Evolutionary conservation across 2,797 vertebrate genomes (phyloP), one percentile per base, ranked within the genome.

Genomic region (Rallus crepitans): DNA sequence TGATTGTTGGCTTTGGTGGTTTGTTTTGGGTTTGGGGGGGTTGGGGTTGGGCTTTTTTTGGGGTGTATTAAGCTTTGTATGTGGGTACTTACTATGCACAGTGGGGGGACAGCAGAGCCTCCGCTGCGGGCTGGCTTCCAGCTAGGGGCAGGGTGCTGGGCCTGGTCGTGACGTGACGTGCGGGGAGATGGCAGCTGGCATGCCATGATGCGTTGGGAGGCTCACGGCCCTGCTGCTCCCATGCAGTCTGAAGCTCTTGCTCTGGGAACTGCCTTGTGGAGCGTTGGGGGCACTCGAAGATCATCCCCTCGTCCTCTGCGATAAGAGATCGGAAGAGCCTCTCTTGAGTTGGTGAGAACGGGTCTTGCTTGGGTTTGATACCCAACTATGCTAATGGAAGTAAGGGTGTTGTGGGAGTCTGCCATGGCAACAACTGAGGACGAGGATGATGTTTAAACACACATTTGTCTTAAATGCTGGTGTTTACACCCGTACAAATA

Each of bases 401-500:
- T 48, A 68, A 87, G 53, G 59, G 82, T 65, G n/a, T 39, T 80
- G 30, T 86, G n/a, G n/a, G n/a, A n/a, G n/a, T n/a, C n/a, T 61
- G 75, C 59, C 71, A 0, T 27, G 91, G 28, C 45, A 59, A 79
- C 37, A 92, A 45, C 76, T 57, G 71, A 53, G 87, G 37, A 85
- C 55, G 33, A 66, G 2, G n/a, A 76, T 9, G 28, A 65, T 5
- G 3, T 33, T 92, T 78, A 57, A 82, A 68, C 31, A 68, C 59
- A 30, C 7, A 0, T 85, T 78, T 96, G 52, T 94, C 90, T 95
- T 95, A 88, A 95, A 57, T 87, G 37, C 19, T 60, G 30, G 72
- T 96, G 77, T 91, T 87, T 96, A 85, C 87, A 93, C 39, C 66
- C 12, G 4, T n/a, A 55, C 70, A 89, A 68, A 84, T 73, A 33